Base-by-base conservation (phyloP, 2,888 invertebrate species). In the Lepas anatifera region DNA sequence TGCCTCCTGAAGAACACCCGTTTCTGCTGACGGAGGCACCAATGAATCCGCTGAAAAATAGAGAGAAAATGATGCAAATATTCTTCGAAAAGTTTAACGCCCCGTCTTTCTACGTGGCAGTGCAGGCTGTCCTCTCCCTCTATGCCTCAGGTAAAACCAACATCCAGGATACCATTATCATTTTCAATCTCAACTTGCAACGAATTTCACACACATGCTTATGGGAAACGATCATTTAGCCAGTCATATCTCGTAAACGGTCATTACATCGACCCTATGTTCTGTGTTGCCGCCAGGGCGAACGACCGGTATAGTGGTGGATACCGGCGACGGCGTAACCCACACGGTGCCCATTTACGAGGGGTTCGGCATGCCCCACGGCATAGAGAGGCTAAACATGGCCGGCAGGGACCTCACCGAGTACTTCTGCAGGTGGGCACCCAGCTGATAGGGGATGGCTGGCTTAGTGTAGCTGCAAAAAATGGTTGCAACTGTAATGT, bases 331-430 rank as follows among this genome's bases (percentile, higher is more conserved):
- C 64, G 64, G 64, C 64, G 64, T 64, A n/a, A 37, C 64, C 10
- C 64, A 64, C 39, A 64, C 64, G n/a, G 64, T 64, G 37, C 64
- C 64, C 64, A 64, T 64, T 37, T 64, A 64, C 64, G 64, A 64
- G 37, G 64, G 64, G n/a, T 73, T 72, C 68, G 71, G 70, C 71
- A 71, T 73, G 46, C 72, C 72, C 22, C 73, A 73, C 48, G 73
- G 71, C 43, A 73, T 73, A 6, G 41, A 70, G n/a, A 69, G 73
- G 13, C 68, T 73, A 25, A 70, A 72, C 68, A 50, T 73, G 68
- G 73, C 71, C 50, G 73, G 73, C 27, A 48, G 52, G 50, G 70
- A 69, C 70, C 68, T 58, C 41, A 73, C 73, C 25, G 66, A 70
- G 35, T 73, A 73, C 68, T 64, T 64, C 64, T 64, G 64, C 64